Evolutionary conservation across 2,113 vertebrate genomes (phyloP).

Genomic region (Notechis scutatus): DNA sequence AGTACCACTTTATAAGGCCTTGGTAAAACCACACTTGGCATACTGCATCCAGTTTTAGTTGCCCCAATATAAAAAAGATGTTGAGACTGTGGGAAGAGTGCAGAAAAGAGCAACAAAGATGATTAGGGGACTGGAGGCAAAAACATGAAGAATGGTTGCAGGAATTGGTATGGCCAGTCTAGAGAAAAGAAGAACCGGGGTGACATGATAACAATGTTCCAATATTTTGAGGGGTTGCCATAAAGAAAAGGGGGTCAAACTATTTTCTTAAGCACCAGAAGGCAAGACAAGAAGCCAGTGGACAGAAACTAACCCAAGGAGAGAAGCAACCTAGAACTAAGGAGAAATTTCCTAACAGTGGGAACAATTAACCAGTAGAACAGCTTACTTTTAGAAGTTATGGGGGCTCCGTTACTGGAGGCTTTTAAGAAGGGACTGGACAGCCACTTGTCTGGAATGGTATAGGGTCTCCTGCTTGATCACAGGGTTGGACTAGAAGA

Average conservation of each 20-base stretch:
- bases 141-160: neutral
- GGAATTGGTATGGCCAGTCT: neutral
- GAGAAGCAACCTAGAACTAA: neutral
- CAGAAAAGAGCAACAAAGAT: neutral
- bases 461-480: neutral
- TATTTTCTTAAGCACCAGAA: neutral
- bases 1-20: neutral
- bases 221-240: neutral
- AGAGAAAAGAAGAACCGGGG: neutral
- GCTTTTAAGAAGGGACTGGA: neutral
- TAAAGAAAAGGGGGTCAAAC: neutral
- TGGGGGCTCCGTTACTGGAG: neutral
- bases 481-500: neutral
- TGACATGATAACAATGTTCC: neutral
- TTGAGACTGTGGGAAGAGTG: neutral
- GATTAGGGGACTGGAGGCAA: neutral
- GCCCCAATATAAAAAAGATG: neutral
- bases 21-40: neutral
- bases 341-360: neutral
- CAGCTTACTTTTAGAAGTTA: neutral
- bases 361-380: neutral
- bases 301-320: neutral
- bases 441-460: neutral
- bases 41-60: neutral
- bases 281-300: neutral